Evolutionary conservation across 2,888 invertebrate species (phyloP), one percentile per base, ranked within the genome.

Genomic region (Nebria salina): DNA sequence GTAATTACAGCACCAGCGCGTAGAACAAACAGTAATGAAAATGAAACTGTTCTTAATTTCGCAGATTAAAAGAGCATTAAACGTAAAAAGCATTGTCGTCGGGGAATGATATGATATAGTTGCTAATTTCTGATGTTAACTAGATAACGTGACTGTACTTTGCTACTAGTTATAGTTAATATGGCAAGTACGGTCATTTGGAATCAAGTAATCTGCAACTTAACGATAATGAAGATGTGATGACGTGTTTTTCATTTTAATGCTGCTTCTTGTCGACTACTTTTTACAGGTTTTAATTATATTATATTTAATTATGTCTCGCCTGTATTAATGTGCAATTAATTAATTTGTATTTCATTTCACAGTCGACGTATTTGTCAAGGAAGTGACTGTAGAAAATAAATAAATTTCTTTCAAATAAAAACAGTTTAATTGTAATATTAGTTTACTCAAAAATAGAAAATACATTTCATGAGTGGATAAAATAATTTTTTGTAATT

Each of bases 21-120:
- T 54, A 54, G 7, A 54, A 74, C 43, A 42, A 54, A 43, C 75
- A 20, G 54, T 78, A 79, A 79, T 79, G 79, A 79, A 79, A 79
- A 79, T 79, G 79, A 79, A 79, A 75, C 75, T 75, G 75, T 79
- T 79, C 79, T 79, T 79, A 79, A 79, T 79, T 79, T 79, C 79
- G 75, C 79, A 75, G 79, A 79, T 79, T 79, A 79, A 79, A 79
- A 74, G 74, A 75, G 66, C 79, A 79, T 79, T 79, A 79, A 78
- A 72, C 70, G 77, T 77, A 77, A 77, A 77, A 78, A 78, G 65
- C 65, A 72, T 73, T 78, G 34, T 70, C 15, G 72, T 54, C 54
- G 54, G 7, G 11, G 54, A 54, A 54, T 54, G 54, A 42, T 72
- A 73, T 78, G 73, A 78, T 42, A 78, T 73, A 72, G 73, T 72